Conservation (phyloP, 1,140 invertebrate genomes). For the Muscidifurax raptorellus region DNA sequence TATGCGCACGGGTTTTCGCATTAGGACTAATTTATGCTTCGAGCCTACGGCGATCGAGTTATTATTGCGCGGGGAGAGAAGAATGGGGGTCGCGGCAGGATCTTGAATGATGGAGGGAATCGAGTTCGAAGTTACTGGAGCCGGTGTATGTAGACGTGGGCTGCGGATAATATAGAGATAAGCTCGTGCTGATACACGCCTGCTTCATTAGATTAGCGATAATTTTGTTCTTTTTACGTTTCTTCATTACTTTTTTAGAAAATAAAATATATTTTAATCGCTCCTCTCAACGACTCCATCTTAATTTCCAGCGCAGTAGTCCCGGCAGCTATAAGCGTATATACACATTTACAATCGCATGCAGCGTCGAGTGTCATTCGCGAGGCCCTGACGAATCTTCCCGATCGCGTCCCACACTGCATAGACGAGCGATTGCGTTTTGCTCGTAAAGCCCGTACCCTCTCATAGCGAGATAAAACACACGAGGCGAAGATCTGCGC, state of each 20-base stretch:
- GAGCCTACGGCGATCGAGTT: neutral
- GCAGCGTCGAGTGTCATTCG: neutral
- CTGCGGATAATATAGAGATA: neutral
- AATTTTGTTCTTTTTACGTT: too few relatives aligned
- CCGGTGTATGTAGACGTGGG: neutral
- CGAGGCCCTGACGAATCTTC: neutral
- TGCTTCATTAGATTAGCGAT: slow-evolving; percentile 3
- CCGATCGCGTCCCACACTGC: neutral
- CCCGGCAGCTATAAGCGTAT: too few relatives aligned
- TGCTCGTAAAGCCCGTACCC: slow-evolving; percentile 1
- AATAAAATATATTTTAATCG: too few relatives aligned
- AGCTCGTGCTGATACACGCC: too few relatives aligned
- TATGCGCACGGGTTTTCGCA: neutral
- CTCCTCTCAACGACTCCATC: neutral
- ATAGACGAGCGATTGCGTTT: slow-evolving; percentile 4
- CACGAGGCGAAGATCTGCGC: slow-evolving; percentile 21
- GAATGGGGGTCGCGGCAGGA: slow-evolving; percentile 9
- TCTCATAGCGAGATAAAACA: neutral
- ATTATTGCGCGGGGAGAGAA: slow-evolving; percentile 1
- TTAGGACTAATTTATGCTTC: slow-evolving; percentile 59
- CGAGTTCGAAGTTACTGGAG: neutral
- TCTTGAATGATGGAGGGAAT: neutral
- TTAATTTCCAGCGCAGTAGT: neutral
- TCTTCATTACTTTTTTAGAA: neutral
- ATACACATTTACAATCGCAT: too few relatives aligned